Conservation (phyloP, 2,113 vertebrate genomes). For the Hemiprocne comata region DNA sequence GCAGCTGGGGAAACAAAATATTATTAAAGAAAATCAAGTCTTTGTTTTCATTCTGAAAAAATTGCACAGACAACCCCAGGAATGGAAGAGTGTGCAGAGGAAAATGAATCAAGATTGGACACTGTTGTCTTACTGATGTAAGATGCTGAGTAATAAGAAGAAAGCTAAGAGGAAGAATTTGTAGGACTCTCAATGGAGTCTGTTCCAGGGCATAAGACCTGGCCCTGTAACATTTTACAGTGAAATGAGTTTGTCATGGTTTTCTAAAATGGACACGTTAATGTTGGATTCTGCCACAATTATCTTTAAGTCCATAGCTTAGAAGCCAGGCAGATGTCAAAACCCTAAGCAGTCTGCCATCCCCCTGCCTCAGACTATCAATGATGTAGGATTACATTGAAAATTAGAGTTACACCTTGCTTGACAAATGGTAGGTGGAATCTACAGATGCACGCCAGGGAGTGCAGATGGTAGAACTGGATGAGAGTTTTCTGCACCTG, state of each 20-base stretch:
- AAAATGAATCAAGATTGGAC: not conserved
- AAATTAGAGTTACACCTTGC: not conserved
- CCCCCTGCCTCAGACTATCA: not conserved
- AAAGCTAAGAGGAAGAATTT: not conserved
- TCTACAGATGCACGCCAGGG: not conserved
- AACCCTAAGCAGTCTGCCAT: not conserved
- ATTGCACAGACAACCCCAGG: not conserved
- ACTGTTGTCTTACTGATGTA: not conserved
- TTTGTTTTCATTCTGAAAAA: not conserved
- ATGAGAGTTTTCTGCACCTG: slow-evolving; percentile 28
- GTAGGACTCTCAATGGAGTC: not conserved
- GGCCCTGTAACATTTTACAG: not conserved
- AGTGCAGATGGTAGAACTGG: not conserved
- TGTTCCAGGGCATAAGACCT: not conserved
- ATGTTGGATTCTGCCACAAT: accelerated
- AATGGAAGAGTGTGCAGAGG: not conserved
- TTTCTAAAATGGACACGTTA: not conserved
- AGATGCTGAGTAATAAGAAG: not conserved
- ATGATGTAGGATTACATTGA: not conserved
- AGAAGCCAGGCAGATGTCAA: not conserved
- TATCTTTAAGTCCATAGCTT: not conserved
- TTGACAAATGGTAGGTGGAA: not conserved
- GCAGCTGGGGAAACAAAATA: not conserved
- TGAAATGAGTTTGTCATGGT: not conserved
- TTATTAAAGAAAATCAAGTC: not conserved